Base-by-base conservation (phyloP, 2,888 invertebrate species). In the Elmis aenea region DNA sequence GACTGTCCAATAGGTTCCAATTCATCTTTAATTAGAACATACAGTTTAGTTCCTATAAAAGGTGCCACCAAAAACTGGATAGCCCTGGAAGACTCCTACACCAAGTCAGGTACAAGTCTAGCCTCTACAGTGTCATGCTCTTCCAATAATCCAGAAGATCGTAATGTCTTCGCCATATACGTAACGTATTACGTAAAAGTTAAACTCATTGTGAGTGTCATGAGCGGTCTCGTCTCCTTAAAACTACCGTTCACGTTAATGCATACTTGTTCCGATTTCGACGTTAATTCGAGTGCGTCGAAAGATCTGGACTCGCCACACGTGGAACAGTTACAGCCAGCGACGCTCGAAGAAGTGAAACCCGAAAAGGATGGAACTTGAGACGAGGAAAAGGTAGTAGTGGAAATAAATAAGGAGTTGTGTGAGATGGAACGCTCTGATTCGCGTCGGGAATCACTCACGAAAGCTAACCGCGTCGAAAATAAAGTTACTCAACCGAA, bases 131-230 rank as follows among this genome's bases (percentile, higher is more conserved):
- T 77, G n/a, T 64, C 71, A 5, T 58, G 59, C 32, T 68, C 68
- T 25, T 55, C 66, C 5, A 69, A 65, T 47, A 73, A 76, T 9
- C 76, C 80, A 0, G 83, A 86, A 46, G 87, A 87, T 49, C 75
- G 88, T 39, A 90, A 90, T 64, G 88, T 86, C 0, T 90, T 90
- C 57, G 90, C 90, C 33, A 91, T 91, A 52, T 90, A 90, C 69
- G 90, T 91, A 5, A 88, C 89, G 0, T 91, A 91, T 62, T 91
- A 91, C 61, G 88, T 90, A 4, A 90, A 91, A 76, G 83, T 90
- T 0, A 89, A 89, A 66, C 71, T 89, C 0, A 72, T 84, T 0
- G 74, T 88, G 13, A 86, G 87, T 40, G 79, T 85, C 2, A 85
- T 90, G 76, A 86, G 87, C 0, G 86, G 87, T 1, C 84, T 85